These are phyloP conservation scores for Cetoscarus ocellatus DNA, from an alignment of 2,797 vertebrate genomes.

Conservation along the genomic window DNA sequence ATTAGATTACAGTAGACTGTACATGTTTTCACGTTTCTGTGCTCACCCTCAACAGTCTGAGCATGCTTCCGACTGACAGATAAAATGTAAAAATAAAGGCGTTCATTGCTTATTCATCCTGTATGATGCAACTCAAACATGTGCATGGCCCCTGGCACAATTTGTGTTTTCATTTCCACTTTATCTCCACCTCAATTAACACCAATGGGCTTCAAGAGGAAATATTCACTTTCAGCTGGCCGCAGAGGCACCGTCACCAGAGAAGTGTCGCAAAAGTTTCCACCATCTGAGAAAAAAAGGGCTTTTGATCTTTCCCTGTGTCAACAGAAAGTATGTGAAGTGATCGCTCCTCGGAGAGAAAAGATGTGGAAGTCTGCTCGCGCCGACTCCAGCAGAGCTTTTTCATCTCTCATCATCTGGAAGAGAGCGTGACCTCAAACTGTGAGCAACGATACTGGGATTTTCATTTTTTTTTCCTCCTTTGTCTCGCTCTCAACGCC, in stretches of 20 bases:
- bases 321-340: conserved; percentile 42
- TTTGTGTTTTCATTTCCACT: conserved; percentile 3
- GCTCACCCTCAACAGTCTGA: background rate
- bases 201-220: background rate
- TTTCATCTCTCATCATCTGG: conserved; percentile 25
- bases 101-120: conserved; percentile 16
- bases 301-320: conserved; percentile 43
- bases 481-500: background rate
- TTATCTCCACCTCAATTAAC: background rate
- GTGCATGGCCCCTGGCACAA: background rate
- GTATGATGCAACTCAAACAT: conserved; percentile 5
- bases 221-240: background rate
- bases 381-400: conserved; percentile 10
- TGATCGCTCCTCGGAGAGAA: conserved; percentile 25
- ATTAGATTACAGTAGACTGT: conserved; percentile 26
- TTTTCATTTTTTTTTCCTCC: conserved; percentile 1
- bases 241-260: conserved; percentile 3
- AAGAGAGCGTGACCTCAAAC: conserved; percentile 36
- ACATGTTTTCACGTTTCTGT: background rate
- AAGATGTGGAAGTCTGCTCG: conserved; percentile 29
- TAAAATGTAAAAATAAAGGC: conserved; percentile 5
- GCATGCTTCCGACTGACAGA: conserved; percentile 1
- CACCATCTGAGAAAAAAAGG: conserved; percentile 27
- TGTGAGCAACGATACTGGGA: background rate
- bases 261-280: conserved; percentile 15